Evolutionary conservation across 1,140 invertebrate genomes (phyloP).

Genomic region (Orius insidiosus): DNA sequence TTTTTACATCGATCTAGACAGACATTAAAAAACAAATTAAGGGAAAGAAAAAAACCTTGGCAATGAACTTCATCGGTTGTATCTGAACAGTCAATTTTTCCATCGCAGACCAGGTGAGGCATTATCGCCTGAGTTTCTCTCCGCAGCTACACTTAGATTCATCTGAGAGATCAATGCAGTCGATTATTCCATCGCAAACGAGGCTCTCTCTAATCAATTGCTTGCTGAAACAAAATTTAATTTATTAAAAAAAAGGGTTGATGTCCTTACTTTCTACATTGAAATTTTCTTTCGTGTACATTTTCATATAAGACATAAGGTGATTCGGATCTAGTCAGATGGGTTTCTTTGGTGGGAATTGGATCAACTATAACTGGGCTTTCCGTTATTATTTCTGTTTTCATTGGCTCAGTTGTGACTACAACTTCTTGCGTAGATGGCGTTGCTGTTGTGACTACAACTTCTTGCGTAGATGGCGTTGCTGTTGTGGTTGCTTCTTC

Average conservation of each 20-base stretch:
- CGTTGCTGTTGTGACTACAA: no score
- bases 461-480: no score
- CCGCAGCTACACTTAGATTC: conserved; percentile 54
- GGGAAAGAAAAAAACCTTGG: conserved; percentile 25
- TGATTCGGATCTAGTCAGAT: no score
- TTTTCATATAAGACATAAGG: no score
- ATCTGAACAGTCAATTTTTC: conserved; percentile 57
- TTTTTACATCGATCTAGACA: conserved; percentile 32
- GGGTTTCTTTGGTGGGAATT: no score
- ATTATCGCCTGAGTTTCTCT: conserved; percentile 37
- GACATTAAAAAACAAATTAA: conserved; percentile 24
- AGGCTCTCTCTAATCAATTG: conserved; percentile 34
- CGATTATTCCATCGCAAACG: conserved; percentile 44
- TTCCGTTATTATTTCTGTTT: no score
- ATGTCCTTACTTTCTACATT: background rate
- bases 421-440: no score
- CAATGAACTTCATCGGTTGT: conserved; percentile 56
- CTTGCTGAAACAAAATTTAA: conserved; percentile 33
- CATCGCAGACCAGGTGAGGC: conserved; percentile 50
- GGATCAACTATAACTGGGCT: no score
- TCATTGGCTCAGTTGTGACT: no score
- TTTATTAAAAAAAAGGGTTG: background rate
- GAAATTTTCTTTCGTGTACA: background rate
- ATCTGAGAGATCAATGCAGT: conserved; percentile 69
- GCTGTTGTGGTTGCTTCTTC: no score